phyloP scores from a whole-genome alignment of 2,888 invertebrate genomes.

The Agonopterix alstromeriana region DNA sequence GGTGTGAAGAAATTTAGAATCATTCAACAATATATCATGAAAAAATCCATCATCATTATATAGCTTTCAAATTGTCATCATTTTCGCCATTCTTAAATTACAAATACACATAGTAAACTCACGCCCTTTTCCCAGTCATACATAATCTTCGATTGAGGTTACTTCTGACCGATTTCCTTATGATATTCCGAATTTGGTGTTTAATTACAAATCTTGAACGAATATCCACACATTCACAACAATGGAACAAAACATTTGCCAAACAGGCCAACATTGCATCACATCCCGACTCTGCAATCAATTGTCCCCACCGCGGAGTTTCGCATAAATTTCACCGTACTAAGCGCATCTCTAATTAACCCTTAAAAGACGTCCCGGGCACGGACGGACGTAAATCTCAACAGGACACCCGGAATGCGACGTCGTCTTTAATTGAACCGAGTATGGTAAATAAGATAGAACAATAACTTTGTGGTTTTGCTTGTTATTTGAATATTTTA shows the following conservation, averaged over 20 bases:
- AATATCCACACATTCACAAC: neutral
- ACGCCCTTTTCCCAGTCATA: too few relatives aligned
- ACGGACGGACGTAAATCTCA: slow-evolving; percentile 51
- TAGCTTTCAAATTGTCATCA: too few relatives aligned
- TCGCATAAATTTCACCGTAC: slow-evolving; percentile 50
- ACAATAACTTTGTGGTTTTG: neutral
- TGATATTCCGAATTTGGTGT: too few relatives aligned
- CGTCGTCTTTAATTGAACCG: slow-evolving; percentile 46
- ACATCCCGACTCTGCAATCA: slow-evolving; percentile 34
- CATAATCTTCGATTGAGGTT: too few relatives aligned
- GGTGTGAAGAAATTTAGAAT: too few relatives aligned
- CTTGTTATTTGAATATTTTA: too few relatives aligned
- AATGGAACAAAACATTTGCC: slow-evolving; percentile 17
- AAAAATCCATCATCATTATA: too few relatives aligned
- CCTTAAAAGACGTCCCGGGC: slow-evolving; percentile 48
- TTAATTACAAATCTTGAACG: neutral
- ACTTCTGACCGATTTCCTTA: too few relatives aligned
- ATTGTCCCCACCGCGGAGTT: slow-evolving; percentile 37
- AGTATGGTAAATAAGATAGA: slow-evolving; percentile 23
- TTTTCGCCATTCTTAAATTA: too few relatives aligned
- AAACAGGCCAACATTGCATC: slow-evolving; percentile 19
- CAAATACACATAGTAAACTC: too few relatives aligned
- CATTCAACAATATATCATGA: too few relatives aligned
- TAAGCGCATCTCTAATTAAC: slow-evolving; percentile 64
- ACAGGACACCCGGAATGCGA: slow-evolving; percentile 35